Percentiles rank a stretch among this genome's conserved stretches.
Evolutionary conservation across 2,888 invertebrate species (phyloP).

Genomic region (Latheticus oryzae): DNA sequence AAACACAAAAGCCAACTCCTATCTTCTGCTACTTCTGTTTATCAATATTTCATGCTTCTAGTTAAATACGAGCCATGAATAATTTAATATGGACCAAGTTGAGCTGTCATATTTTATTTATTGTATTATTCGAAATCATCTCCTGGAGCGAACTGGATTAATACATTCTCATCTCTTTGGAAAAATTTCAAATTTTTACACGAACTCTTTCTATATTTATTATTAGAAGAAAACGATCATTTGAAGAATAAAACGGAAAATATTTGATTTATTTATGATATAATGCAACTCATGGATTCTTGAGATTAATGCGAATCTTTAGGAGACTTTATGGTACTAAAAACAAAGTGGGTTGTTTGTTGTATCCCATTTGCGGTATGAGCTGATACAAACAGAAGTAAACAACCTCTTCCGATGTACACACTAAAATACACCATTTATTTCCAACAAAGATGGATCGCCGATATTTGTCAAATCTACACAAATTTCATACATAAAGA

Average conservation of each 20-base stretch:
- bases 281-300: conserved; percentile 39
- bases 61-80: conserved; percentile 32
- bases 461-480: conserved; percentile 39
- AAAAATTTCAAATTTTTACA: conserved; percentile 35
- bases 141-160: conserved; percentile 27
- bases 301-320: conserved; percentile 43
- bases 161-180: conserved; percentile 16
- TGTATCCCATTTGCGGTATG: conserved; percentile 46
- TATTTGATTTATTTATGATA: conserved; percentile 32
- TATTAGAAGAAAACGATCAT: conserved; percentile 15
- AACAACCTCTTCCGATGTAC: conserved; percentile 41
- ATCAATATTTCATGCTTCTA: conserved; percentile 35
- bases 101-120: conserved; percentile 28
- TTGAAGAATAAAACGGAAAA: conserved; percentile 11
- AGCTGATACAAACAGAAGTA: conserved; percentile 41
- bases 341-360: conserved; percentile 46
- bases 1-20: conserved; percentile 14
- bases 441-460: conserved; percentile 40
- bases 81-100: conserved; percentile 22
- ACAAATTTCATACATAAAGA: conserved; percentile 15
- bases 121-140: conserved; percentile 29
- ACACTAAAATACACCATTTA: conserved; percentile 44
- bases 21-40: conserved; percentile 25
- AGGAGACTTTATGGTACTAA: conserved; percentile 37
- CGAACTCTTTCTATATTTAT: conserved; percentile 10